Evolutionary conservation across 2,113 vertebrate genomes (phyloP), one percentile per base, ranked within the genome.

Genomic region (Vulpes ferrilata): DNA sequence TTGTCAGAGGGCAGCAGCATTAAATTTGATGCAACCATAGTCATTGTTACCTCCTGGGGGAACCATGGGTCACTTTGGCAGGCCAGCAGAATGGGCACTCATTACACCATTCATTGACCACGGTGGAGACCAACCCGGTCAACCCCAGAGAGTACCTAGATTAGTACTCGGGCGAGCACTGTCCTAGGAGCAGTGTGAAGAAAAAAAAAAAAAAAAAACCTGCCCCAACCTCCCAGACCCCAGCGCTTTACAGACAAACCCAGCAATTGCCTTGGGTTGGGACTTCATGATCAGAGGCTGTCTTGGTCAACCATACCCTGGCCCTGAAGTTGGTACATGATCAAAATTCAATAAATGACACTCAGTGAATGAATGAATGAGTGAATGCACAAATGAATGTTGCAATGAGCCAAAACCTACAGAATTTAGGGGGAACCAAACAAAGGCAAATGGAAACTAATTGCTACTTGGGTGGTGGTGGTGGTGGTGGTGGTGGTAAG

Each of bases 271-370:
- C 62, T 48, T 15, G 12, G 65, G 7, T 25, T 79, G 35, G 25
- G 10, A 81, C 71, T 22, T 74, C 13, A 12, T 43, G 9, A 12
- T 57, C 64, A 35, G n/a, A 27, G 5, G 84, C 35, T 32, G 15
- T 55, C 73, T n/a, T 64, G 17, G 30, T 57, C 85, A 60, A 35
- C 17, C 13, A 8, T 64, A 27, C 4, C 27, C 25, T 57, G 43
- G 1, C 6, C 30, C 20, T 8, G 4, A n/a, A 55, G 27, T 35
- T 5, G 1, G 51, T 9, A 23, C 0, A 9, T 7, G 64, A 5
- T 79, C 22, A 32, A 43, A 15, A 25, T 43, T 57, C 92, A 65
- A 1, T 25, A 71, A 27, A 69, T 65, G 35, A n/a, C 7, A 16
- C 43, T 51, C 25, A 78, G 51, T 78, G 74, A 51, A 76, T 38